Evolutionary conservation across 2,797 vertebrate genomes (phyloP).

Genomic region (Sebastes trivittatus): DNA sequence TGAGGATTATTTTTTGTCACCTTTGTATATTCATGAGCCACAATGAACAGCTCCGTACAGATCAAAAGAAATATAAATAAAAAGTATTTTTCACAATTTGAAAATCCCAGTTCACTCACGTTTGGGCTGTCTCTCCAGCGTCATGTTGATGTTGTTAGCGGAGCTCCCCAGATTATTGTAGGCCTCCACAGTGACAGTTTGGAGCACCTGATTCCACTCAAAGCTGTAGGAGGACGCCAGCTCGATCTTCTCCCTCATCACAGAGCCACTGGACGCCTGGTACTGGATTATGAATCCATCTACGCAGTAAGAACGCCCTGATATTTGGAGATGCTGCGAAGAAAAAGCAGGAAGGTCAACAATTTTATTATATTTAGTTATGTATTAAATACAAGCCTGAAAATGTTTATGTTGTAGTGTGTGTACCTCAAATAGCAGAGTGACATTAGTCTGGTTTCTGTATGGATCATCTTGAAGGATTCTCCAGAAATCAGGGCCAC

Average conservation of each 20-base stretch:
- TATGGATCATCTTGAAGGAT: slow-evolving; percentile 75
- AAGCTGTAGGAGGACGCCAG: slow-evolving; percentile 83
- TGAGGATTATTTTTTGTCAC: too few relatives aligned
- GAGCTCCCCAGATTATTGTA: slow-evolving; percentile 90
- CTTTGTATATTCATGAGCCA: too few relatives aligned
- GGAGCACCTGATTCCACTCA: slow-evolving; percentile 81
- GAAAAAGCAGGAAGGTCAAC: neutral
- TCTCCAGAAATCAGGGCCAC: slow-evolving; percentile 94
- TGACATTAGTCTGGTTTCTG: slow-evolving; percentile 84
- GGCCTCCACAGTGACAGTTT: slow-evolving; percentile 86
- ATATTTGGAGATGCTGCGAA: slow-evolving; percentile 54
- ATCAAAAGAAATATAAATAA: neutral
- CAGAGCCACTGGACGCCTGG: slow-evolving; percentile 58
- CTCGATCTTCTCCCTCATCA: slow-evolving; percentile 72
- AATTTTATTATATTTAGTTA: neutral
- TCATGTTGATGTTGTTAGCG: slow-evolving; percentile 86
- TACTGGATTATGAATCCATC: slow-evolving; percentile 83
- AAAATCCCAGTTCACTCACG: slow-evolving; percentile 67
- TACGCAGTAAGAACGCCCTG: slow-evolving; percentile 82
- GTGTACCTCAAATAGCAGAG: slow-evolving; percentile 90
- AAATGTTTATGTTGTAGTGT: neutral
- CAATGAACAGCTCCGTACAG: neutral
- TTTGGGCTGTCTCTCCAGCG: slow-evolving; percentile 81
- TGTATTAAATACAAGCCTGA: neutral
- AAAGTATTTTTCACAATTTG: neutral